These are phyloP conservation scores for Corythornis vintsioides DNA, from an alignment of 2,113 vertebrate species.

Conservation along the genomic window DNA sequence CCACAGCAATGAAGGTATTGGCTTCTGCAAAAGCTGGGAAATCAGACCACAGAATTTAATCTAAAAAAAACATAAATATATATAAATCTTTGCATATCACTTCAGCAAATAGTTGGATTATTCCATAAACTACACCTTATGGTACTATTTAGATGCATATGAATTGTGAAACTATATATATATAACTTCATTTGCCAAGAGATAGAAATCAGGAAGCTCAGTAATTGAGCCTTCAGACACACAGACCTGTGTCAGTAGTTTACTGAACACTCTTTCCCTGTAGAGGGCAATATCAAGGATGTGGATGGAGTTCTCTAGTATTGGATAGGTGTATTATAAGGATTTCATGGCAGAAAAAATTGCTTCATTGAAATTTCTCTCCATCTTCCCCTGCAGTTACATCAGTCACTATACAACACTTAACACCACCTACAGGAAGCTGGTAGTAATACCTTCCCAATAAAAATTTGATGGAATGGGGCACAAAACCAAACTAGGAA, in stretches of 20 bases:
- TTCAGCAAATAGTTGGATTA: background rate
- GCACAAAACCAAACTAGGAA: background rate
- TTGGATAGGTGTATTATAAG: too few species aligned
- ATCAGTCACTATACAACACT: background rate
- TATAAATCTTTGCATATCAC: background rate
- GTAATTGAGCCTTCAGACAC: background rate
- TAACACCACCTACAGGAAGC: slow-evolving; percentile 42
- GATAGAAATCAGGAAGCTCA: background rate
- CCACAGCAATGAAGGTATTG: background rate
- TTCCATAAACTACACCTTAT: background rate
- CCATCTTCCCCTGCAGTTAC: background rate
- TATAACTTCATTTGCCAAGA: background rate
- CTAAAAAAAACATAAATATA: too few species aligned
- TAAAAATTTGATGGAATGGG: background rate
- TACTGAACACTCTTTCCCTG: background rate
- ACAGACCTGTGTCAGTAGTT: background rate
- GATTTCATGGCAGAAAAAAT: background rate
- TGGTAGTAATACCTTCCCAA: background rate
- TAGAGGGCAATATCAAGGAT: background rate
- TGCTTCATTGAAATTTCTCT: background rate
- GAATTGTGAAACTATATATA: background rate
- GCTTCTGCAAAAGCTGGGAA: background rate
- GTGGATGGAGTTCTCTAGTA: background rate
- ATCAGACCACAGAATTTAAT: background rate
- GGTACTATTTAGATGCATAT: background rate